Base-by-base conservation (phyloP, 2,888 invertebrate species). In the Lasiommata megera region DNA sequence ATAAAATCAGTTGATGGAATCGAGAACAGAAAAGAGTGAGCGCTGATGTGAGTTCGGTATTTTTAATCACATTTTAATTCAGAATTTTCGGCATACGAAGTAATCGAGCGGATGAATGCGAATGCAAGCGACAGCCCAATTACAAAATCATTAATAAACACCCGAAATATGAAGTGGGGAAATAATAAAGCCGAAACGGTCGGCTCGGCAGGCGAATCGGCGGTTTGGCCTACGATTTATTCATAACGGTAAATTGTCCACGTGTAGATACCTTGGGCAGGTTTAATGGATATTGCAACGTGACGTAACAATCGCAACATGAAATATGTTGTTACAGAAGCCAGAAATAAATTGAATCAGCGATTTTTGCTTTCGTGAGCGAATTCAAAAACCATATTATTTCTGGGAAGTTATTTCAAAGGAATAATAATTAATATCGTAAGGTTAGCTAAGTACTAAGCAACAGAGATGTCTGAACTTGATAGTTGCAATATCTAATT, bases 91-190 rank as follows among this genome's bases (percentile, higher is more conserved):
- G 60, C 60, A 60, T 57, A 48, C 62, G 57, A 57, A 47, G 71
- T 77, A 80, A 81, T 79, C 72, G 75, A 67, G 66, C 71, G 70
- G 70, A 72, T 72, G 71, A 77, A 77, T 73, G 73, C 69, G 72
- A 74, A 70, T 80, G 82, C 72, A 68, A 69, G 64, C 73, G 80
- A 79, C 86, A 80, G 76, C 71, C 73, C 81, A 81, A 84, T 84
- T 83, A 84, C 77, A 79, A 79, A 82, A 83, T 82, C 80, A 84
- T 87, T 86, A 83, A 86, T 84, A 81, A 80, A 79, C 77, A 75
- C 71, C 78, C 71, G 67, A 77, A 80, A 83, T 81, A 82, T 83
- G 81, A 80, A 83, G 82, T 83, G 82, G 77, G 67, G 72, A 79
- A 78, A 62, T 64, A 58, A 58, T 64, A 58, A 62, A 64, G 60